These are phyloP conservation scores for Listronotus bonariensis DNA, from an alignment of 1,140 invertebrate genomes.

Conservation along the genomic window DNA sequence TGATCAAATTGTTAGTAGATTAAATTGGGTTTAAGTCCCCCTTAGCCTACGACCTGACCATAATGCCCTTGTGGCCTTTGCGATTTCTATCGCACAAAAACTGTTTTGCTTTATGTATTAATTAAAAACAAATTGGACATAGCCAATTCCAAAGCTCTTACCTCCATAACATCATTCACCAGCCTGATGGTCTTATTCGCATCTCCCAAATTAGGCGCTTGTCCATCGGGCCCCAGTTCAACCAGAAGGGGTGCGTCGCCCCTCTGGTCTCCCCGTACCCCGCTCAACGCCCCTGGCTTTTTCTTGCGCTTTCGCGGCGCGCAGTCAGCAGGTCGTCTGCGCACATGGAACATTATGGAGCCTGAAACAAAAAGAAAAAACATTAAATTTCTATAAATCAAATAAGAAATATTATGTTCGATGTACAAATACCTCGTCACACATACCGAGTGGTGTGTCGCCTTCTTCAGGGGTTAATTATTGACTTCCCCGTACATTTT, in stretches of 20 bases:
- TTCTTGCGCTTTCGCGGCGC: slow-evolving; percentile 90
- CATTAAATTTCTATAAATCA: background rate
- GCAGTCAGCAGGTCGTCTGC: slow-evolving; percentile 84
- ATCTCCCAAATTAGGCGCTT: slow-evolving; percentile 58
- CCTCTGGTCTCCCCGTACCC: slow-evolving; percentile 54
- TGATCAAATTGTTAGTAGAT: too few relatives aligned
- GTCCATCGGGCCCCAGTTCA: slow-evolving; percentile 66
- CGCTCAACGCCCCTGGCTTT: slow-evolving; percentile 71
- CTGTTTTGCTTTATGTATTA: too few relatives aligned
- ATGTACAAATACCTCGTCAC: too few relatives aligned
- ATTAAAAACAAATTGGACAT: too few relatives aligned
- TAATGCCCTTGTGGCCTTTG: too few relatives aligned
- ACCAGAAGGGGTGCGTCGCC: slow-evolving; percentile 62
- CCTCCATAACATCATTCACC: slow-evolving; percentile 66
- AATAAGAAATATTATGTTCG: too few relatives aligned
- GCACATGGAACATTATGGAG: slow-evolving; percentile 93
- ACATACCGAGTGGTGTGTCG: too few relatives aligned
- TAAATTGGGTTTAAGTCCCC: too few relatives aligned
- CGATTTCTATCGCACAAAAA: too few relatives aligned
- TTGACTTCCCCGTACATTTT: too few relatives aligned
- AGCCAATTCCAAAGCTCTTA: slow-evolving; percentile 48
- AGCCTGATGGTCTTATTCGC: slow-evolving; percentile 65
- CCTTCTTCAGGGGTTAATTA: too few relatives aligned
- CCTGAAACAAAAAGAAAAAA: slow-evolving; percentile 62
- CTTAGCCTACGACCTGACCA: too few relatives aligned